These are phyloP conservation scores for Trypoxylus dichotomus DNA, from an alignment of 1,140 invertebrate species.

Conservation along the genomic window DNA sequence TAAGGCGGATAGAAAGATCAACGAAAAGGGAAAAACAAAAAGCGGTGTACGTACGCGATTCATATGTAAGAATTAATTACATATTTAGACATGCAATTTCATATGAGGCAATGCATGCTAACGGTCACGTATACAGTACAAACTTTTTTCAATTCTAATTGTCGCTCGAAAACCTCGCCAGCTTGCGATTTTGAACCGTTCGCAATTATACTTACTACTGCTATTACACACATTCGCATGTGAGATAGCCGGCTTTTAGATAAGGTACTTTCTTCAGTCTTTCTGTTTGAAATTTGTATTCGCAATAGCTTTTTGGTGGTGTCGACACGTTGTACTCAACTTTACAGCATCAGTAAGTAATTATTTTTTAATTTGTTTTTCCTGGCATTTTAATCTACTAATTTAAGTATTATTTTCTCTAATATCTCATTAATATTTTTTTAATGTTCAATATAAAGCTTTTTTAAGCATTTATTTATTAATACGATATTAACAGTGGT, in stretches of 20 bases:
- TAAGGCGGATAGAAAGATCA: not conserved
- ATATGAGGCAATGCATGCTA: slow-evolving; percentile 18
- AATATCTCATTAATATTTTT: too few species aligned
- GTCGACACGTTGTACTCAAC: not conserved
- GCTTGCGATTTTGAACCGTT: slow-evolving; percentile 24
- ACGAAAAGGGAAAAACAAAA: slow-evolving; percentile 7
- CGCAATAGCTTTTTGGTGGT: not conserved
- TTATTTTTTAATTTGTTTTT: not conserved
- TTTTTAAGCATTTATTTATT: too few species aligned
- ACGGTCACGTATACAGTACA: slow-evolving; percentile 28
- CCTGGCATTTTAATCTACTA: not conserved
- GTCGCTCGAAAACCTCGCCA: slow-evolving; percentile 25
- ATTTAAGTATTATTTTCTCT: too few species aligned
- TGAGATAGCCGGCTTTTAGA: slow-evolving; percentile 10
- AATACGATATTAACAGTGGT: too few species aligned
- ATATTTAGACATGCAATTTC: slow-evolving; percentile 24
- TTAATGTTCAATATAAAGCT: too few species aligned
- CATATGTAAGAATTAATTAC: slow-evolving; percentile 8
- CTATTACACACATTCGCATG: not conserved
- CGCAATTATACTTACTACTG: not conserved
- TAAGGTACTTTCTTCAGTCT: slow-evolving; percentile 26
- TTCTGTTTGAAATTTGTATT: slow-evolving; percentile 2
- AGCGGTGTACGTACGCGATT: not conserved
- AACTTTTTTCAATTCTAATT: slow-evolving; percentile 29
- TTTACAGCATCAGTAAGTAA: not conserved